Base-by-base conservation (phyloP, 2,113 vertebrate genomes). In the Pseudorectes ferrugineus region DNA sequence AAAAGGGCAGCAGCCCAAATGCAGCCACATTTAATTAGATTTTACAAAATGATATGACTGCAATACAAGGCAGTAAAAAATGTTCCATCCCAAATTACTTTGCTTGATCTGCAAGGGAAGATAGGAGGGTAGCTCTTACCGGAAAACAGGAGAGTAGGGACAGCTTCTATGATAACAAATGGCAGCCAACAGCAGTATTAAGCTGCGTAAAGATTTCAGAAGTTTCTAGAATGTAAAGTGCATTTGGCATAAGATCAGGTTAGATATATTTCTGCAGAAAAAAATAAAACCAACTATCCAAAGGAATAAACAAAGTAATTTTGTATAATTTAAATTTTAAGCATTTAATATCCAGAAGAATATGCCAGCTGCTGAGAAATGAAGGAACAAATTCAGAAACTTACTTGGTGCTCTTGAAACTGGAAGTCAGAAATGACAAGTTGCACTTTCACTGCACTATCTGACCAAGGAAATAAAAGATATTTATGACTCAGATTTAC, bases 401-500 rank as follows among this genome's bases (percentile, higher is more conserved):
- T 68, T 89, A 35, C 54, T 83, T 82, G 63, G 14, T 85, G 31
- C 59, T 94, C 51, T 77, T 83, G 88, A 86, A 92, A 83, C 51
- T 94, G 46, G 78, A 95, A 96, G 78, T 93, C 71, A 90, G 74
- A 92, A 85, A 83, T 95, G 78, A 94, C 71, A 94, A 93, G 89
- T 80, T 94, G 74, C 82, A 61, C 51, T 96, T 96, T 63, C 75
- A 83, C 59, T 77, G 59, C 46, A 61, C 40, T 93, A 43, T 93
- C 74, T 92, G 88, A 83, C 75, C n/a, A 2, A 92, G 72, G 82
- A 96, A 95, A 94, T 94, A 94, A 92, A 96, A 95, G 35, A 90
- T 96, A 96, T 95, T 96, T 96, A 96, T 85, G 86, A 73, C 62
- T 91, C 74, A 79, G 77, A 92, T 72, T 95, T 96, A 89, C 83